Evolutionary conservation across 2,113 vertebrate genomes (phyloP), one percentile per base, ranked within the genome.

Genomic region (Actinemys pallida): DNA sequence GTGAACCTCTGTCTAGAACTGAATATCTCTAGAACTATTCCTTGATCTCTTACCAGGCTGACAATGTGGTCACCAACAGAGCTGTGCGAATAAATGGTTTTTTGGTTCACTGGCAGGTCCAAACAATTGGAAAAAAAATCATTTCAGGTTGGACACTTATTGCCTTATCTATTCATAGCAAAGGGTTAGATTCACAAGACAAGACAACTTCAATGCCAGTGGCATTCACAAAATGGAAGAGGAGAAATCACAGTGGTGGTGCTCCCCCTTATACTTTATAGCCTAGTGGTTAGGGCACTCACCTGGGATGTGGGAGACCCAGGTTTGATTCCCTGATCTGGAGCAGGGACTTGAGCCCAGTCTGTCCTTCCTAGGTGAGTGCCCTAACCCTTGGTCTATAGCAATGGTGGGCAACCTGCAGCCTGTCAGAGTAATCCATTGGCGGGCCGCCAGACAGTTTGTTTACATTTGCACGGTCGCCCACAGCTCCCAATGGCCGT

Each of bases 1-100:
- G 9, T 1, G 4, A 9, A 56, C 69, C 27, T 56, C 80, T 65
- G 31, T 47, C 27, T 29, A 59, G 31, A 10, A 11, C 81, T 0
- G 0, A 6, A 24, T 56, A 13, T 92, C 88, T 72, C 52, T 62
- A 76, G 80, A 87, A 4, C 9, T 89, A 24, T 14, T 29, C 10
- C 35, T 83, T n/a, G 72, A 12, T 53, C 45, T 82, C 53, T 6
- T 47, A 10, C 10, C n/a, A 89, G 5, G n/a, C 17, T 86, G 83
- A 88, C 0, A n/a, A 24, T 87, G 16, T 3, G 83, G 31, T 2
- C 35, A 78, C 6, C 1, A n/a, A 69, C 16, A 69, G 14, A 69
- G 35, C 62, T 19, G 62, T 69, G 62, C 1, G 17, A 69, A 17
- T 69, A 69, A 69, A 35, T 17, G 35, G n/a, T 69, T n/a, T 69